These are phyloP conservation scores for Zaprionus ornatus DNA, from an alignment of 1,140 invertebrate species.

Conservation along the genomic window DNA sequence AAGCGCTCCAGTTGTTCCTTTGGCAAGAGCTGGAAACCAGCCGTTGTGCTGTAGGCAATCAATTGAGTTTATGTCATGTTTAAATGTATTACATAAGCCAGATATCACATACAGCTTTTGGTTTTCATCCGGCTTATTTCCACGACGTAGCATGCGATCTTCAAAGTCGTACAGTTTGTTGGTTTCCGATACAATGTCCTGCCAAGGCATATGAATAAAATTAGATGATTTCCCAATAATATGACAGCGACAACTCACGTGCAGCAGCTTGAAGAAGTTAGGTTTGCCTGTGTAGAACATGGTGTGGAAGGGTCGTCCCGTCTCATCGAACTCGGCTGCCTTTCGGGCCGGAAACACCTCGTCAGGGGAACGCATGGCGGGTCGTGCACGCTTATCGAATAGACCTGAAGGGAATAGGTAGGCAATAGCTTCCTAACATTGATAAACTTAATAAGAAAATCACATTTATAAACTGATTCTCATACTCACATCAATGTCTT, in stretches of 20 bases:
- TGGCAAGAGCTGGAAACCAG: constrained; percentile 88
- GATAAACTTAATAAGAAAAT: constrained; percentile 14
- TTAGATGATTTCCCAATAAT: neutral
- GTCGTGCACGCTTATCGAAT: constrained; percentile 91
- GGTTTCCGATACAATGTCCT: constrained; percentile 88
- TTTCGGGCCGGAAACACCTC: constrained; percentile 93
- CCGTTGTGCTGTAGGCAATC: constrained; percentile 84
- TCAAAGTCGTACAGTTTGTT: constrained; percentile 88
- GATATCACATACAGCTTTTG: constrained; percentile 86
- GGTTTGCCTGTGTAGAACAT: constrained; percentile 95
- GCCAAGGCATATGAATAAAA: neutral
- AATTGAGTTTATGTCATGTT: neutral
- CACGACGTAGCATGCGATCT: constrained; percentile 87
- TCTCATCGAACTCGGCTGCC: constrained; percentile 95
- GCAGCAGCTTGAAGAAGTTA: constrained; percentile 92
- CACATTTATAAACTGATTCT: neutral
- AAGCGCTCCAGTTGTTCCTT: constrained; percentile 88
- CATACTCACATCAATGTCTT: constrained; percentile 91
- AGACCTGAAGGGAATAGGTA: constrained; percentile 97
- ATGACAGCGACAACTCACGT: constrained; percentile 86
- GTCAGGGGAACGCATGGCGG: constrained; percentile 93
- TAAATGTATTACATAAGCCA: neutral
- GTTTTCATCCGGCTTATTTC: constrained; percentile 86
- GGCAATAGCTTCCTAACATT: constrained; percentile 90
- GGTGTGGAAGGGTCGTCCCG: constrained; percentile 93